These are phyloP conservation scores for Stenolophus ochropezus DNA, from an alignment of 2,888 invertebrate species.

Conservation along the genomic window DNA sequence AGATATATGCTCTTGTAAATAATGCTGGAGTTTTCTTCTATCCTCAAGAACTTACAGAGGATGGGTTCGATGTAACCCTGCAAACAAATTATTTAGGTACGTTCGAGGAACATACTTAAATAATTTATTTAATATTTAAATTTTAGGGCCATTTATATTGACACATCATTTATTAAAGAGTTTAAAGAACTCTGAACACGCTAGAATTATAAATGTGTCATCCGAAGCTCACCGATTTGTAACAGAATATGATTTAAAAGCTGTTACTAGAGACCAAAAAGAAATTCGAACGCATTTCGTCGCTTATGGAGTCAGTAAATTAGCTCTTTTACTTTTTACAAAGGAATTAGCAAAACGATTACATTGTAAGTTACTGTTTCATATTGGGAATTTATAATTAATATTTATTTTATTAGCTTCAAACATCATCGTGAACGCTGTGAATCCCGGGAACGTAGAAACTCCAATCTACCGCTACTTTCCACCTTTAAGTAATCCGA, in stretches of 20 bases:
- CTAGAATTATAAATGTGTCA: constrained; percentile 73
- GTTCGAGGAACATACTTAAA: constrained; percentile 45
- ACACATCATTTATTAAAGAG: constrained; percentile 73
- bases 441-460: constrained; percentile 73
- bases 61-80: constrained; percentile 75
- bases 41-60: constrained; percentile 73
- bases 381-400: too few relatives aligned
- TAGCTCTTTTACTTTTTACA: constrained; percentile 70
- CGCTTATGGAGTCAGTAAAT: constrained; percentile 71
- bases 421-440: constrained; percentile 71
- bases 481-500: constrained; percentile 69
- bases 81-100: constrained; percentile 76
- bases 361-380: constrained; percentile 68
- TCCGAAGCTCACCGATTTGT: constrained; percentile 72
- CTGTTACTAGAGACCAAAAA: constrained; percentile 66
- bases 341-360: constrained; percentile 69
- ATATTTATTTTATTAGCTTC: too few relatives aligned
- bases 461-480: constrained; percentile 71
- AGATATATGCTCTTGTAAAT: constrained; percentile 73
- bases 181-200: constrained; percentile 70
- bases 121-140: background rate
- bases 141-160: constrained; percentile 71
- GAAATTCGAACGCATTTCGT: constrained; percentile 69
- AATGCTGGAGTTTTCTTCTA: constrained; percentile 76
- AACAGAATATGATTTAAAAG: constrained; percentile 69